phyloP scores from a whole-genome alignment of 2,888 invertebrate genomes.

The Phyto melanocephala region DNA sequence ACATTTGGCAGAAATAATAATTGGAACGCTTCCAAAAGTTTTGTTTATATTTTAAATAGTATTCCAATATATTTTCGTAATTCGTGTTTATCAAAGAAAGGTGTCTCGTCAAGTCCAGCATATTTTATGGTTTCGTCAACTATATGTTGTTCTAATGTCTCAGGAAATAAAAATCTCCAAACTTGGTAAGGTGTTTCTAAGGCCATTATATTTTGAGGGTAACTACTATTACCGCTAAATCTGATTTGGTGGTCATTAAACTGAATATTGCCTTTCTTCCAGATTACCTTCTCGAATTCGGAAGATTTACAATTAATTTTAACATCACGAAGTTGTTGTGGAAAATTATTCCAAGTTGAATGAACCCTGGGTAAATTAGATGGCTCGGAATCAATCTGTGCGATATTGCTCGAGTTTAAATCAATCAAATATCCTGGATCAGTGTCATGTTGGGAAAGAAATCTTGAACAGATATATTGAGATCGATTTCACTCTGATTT shows the following conservation, averaged over 20 bases:
- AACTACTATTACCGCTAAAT: neutral
- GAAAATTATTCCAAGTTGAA: neutral
- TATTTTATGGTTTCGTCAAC: constrained; percentile 4
- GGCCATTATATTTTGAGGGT: neutral
- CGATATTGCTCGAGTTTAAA: neutral
- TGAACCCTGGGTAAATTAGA: neutral
- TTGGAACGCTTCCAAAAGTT: too few species aligned
- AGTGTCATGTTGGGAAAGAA: neutral
- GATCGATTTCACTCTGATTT: neutral
- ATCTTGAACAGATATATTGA: constrained; percentile 6
- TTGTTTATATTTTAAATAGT: too few species aligned
- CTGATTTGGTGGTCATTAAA: neutral
- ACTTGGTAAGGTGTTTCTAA: neutral
- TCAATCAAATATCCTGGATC: neutral
- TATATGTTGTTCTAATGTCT: constrained; percentile 13
- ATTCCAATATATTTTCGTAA: neutral
- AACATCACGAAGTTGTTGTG: neutral
- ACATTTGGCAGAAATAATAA: too few species aligned
- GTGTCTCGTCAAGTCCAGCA: neutral
- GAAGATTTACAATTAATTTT: too few species aligned
- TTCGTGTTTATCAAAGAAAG: neutral
- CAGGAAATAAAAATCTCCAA: constrained; percentile 7
- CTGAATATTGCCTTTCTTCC: neutral
- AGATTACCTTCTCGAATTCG: neutral
- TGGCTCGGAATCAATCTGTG: neutral